Evolutionary conservation across 2,888 invertebrate species (phyloP).

Genomic region (Melanargia galathea): DNA sequence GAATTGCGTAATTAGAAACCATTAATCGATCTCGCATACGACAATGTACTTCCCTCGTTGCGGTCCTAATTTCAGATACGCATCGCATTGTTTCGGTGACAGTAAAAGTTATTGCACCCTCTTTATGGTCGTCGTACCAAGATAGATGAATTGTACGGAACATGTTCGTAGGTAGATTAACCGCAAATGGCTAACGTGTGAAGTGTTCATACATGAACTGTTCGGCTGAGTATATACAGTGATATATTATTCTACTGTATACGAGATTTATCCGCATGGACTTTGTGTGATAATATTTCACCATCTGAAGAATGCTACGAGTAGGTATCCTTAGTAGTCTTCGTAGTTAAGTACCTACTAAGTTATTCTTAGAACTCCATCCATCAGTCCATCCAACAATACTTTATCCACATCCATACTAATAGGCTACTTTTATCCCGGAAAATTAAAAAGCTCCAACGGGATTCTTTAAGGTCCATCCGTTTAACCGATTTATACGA

Average conservation of each 20-base stretch:
- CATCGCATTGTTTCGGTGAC: slow-evolving; percentile 29
- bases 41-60: slow-evolving; percentile 31
- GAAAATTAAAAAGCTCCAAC: too few relatives aligned
- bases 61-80: slow-evolving; percentile 34
- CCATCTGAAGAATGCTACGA: background rate
- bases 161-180: slow-evolving; percentile 19
- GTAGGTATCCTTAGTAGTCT: too few relatives aligned
- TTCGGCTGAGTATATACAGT: background rate
- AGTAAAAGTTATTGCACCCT: slow-evolving; percentile 28
- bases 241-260: background rate
- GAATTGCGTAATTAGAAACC: slow-evolving; percentile 80
- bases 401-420: too few relatives aligned
- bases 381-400: too few relatives aligned
- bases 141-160: slow-evolving; percentile 22
- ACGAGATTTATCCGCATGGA: background rate
- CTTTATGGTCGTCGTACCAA: slow-evolving; percentile 21
- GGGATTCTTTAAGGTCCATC: too few relatives aligned
- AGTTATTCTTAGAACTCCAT: too few relatives aligned
- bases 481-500: too few relatives aligned
- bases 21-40: slow-evolving; percentile 77
- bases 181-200: slow-evolving; percentile 6
- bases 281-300: background rate
- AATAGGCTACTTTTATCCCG: too few relatives aligned
- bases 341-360: too few relatives aligned
- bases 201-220: slow-evolving; percentile 10